phyloP scores from a whole-genome alignment of 2,888 invertebrate species.

The Thera obeliscata region DNA sequence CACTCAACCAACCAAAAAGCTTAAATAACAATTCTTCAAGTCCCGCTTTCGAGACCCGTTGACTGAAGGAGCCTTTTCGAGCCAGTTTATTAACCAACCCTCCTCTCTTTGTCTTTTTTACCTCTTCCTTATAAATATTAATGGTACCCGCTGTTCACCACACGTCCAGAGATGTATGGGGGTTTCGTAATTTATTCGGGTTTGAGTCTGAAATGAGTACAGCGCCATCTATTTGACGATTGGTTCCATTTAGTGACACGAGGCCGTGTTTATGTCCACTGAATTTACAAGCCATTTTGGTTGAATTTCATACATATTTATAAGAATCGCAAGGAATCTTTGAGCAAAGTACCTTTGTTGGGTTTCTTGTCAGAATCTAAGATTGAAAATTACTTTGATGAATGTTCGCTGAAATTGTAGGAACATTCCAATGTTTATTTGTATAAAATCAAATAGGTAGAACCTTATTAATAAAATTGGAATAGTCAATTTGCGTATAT shows the following conservation, averaged over 20 bases:
- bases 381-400: too few relatives aligned
- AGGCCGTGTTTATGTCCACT: slow-evolving; percentile 55
- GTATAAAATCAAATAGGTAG: too few relatives aligned
- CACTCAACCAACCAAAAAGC: slow-evolving; percentile 35
- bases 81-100: slow-evolving; percentile 45
- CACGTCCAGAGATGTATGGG: slow-evolving; percentile 63
- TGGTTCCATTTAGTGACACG: slow-evolving; percentile 70
- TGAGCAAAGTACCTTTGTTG: neutral
- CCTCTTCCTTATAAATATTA: slow-evolving; percentile 66
- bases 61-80: slow-evolving; percentile 33
- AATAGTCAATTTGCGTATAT: neutral
- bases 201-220: slow-evolving; percentile 61
- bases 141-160: slow-evolving; percentile 56
- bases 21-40: slow-evolving; percentile 32
- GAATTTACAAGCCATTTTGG: slow-evolving; percentile 59
- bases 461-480: neutral
- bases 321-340: slow-evolving; percentile 15
- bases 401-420: too few relatives aligned
- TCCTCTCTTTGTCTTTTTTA: slow-evolving; percentile 51
- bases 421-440: too few relatives aligned
- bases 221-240: slow-evolving; percentile 63
- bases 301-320: slow-evolving; percentile 69
- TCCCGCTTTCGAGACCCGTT: slow-evolving; percentile 25
- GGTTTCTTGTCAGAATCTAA: neutral
- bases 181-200: slow-evolving; percentile 66